A percentile compares a stretch with the other conserved stretches of the same genome.
Conservation (phyloP, 2,113 vertebrate genomes). For the Formicarius rufipectus region DNA sequence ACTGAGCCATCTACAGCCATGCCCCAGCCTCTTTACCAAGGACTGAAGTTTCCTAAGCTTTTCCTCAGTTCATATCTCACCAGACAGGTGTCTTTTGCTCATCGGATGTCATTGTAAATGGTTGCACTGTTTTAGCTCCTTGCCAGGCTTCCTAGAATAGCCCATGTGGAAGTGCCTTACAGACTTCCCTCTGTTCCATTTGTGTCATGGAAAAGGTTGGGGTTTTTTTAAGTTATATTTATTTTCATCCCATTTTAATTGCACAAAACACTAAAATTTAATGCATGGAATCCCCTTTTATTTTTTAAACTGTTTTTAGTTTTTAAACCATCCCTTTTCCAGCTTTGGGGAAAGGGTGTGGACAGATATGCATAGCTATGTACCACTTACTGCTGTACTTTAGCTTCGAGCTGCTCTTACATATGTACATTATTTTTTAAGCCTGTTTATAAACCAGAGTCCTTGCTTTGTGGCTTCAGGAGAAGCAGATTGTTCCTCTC, state of each 20-base stretch:
- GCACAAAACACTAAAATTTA: slow-evolving; percentile 81
- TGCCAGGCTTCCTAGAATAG: slow-evolving; percentile 49
- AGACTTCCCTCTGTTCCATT: slow-evolving; percentile 59
- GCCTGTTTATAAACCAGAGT: slow-evolving; percentile 51
- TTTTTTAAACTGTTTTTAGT: slow-evolving; percentile 28
- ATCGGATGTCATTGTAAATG: neutral
- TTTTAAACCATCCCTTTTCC: slow-evolving; percentile 33
- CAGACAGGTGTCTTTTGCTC: neutral
- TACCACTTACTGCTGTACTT: slow-evolving; percentile 55
- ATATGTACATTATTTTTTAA: slow-evolving; percentile 56
- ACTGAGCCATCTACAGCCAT: neutral
- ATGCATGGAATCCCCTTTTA: slow-evolving; percentile 54
- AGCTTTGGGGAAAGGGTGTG: neutral
- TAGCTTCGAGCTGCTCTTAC: slow-evolving; percentile 61
- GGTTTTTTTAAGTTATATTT: slow-evolving; percentile 77
- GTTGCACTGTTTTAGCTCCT: slow-evolving; percentile 40
- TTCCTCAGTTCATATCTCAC: neutral
- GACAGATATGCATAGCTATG: neutral
- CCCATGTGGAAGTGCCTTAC: slow-evolving; percentile 69
- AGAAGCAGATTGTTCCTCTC: slow-evolving; percentile 44
- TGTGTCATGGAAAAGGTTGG: slow-evolving; percentile 69
- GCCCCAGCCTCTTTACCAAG: neutral
- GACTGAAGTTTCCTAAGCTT: neutral
- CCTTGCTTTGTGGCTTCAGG: neutral
- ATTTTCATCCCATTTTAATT: slow-evolving; percentile 76